These are phyloP conservation scores for Axis porcinus DNA, from an alignment of 2,113 vertebrate species.

Conservation along the genomic window DNA sequence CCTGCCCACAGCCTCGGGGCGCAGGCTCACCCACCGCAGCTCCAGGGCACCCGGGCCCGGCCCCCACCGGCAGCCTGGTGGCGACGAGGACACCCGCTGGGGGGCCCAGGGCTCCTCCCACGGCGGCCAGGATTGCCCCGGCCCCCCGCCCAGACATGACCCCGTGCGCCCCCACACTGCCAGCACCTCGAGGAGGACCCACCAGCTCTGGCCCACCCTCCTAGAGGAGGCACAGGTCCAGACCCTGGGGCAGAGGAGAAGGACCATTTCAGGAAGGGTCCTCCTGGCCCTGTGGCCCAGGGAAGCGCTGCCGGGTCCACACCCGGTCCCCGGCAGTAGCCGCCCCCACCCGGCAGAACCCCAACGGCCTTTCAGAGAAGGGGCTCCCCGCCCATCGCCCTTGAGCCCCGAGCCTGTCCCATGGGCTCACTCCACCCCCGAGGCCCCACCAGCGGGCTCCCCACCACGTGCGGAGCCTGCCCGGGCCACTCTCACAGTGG, in stretches of 20 bases:
- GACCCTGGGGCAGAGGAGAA: not conserved
- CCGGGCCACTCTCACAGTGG: not conserved
- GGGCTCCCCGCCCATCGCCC: fast-evolving
- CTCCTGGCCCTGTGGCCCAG: not conserved
- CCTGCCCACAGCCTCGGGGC: not conserved
- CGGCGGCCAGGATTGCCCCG: fast-evolving
- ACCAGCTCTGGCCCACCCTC: not conserved
- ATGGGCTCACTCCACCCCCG: not conserved
- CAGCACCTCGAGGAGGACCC: not conserved
- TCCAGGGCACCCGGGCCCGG: not conserved
- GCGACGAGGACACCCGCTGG: not conserved
- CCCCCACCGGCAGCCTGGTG: not conserved
- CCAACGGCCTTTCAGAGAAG: not conserved
- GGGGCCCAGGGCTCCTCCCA: not conserved
- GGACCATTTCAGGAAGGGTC: not conserved
- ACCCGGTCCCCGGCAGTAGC: not conserved
- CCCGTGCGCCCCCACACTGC: fast-evolving
- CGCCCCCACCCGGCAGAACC: not conserved
- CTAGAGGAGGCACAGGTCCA: not conserved
- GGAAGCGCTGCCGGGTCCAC: not conserved
- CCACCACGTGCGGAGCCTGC: not conserved
- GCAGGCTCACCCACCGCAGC: not conserved
- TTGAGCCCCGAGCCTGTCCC: not conserved
- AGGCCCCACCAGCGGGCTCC: not conserved
- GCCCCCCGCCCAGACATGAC: not conserved